Percentiles rank a stretch among this genome's conserved stretches.
These are phyloP conservation scores for Drosophila kohkoa DNA, from an alignment of 1,140 invertebrate genomes.

Conservation along the genomic window DNA sequence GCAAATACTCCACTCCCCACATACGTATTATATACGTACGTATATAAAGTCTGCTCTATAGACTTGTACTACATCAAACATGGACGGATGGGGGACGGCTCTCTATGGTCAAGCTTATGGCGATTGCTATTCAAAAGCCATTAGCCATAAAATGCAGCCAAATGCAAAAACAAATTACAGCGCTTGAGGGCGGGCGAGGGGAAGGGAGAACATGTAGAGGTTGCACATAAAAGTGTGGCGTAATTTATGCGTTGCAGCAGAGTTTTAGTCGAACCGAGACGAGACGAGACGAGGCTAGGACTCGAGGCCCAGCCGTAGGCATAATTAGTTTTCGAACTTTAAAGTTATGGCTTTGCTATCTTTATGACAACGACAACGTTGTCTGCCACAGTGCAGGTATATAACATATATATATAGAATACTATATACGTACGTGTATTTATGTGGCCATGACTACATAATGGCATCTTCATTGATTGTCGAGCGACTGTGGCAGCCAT, in stretches of 20 bases:
- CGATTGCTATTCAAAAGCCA: constrained; percentile 78
- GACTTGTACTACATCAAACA: constrained; percentile 14
- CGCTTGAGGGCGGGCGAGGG: not conserved
- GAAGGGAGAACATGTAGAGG: not conserved
- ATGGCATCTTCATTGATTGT: constrained; percentile 54
- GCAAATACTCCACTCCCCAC: constrained; percentile 56
- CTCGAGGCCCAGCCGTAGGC: constrained; percentile 45
- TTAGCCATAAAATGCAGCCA: constrained; percentile 80
- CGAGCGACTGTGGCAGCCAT: constrained; percentile 25
- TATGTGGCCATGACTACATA: constrained; percentile 32
- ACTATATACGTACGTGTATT: constrained; percentile 1
- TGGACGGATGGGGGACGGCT: not conserved
- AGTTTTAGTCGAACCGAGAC: constrained; percentile 16
- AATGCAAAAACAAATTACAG: constrained; percentile 71
- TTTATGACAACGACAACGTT: constrained; percentile 58
- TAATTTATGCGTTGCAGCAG: constrained; percentile 78
- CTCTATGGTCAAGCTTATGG: constrained; percentile 30
- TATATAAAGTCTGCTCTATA: not conserved
- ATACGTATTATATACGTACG: too few species aligned
- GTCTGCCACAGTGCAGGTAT: constrained; percentile 15
- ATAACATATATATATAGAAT: constrained; percentile 7
- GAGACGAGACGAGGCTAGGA: not conserved
- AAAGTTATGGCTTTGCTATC: constrained; percentile 79
- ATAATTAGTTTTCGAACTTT: constrained; percentile 84
- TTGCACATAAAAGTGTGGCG: constrained; percentile 44